Evolutionary conservation across 1,140 invertebrate genomes (phyloP).

Genomic region (Formica exsecta): DNA sequence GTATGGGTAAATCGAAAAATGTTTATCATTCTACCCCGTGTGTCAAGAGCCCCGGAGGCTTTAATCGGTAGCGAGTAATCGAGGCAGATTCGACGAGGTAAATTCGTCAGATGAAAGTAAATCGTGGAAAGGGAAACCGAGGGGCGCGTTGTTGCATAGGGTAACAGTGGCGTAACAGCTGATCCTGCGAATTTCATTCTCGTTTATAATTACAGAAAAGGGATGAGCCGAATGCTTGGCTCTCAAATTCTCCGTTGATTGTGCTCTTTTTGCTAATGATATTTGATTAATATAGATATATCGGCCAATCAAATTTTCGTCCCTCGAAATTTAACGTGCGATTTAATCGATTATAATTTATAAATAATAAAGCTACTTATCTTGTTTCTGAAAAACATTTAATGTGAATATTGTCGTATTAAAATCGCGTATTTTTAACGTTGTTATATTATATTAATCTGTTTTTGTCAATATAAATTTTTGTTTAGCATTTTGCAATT

Average conservation of each 20-base stretch:
- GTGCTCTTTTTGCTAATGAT: slow-evolving; percentile 50
- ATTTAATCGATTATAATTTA: neutral
- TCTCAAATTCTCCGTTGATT: slow-evolving; percentile 32
- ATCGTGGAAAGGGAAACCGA: slow-evolving; percentile 61
- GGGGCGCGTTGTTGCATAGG: slow-evolving; percentile 25
- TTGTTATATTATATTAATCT: neutral
- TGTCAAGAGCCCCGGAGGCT: slow-evolving; percentile 34
- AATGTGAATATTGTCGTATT: neutral
- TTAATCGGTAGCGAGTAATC: slow-evolving; percentile 66
- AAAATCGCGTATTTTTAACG: neutral
- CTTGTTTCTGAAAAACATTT: neutral
- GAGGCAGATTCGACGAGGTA: slow-evolving; percentile 62
- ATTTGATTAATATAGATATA: neutral
- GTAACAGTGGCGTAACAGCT: slow-evolving; percentile 42
- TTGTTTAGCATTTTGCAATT: neutral
- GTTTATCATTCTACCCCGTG: slow-evolving; percentile 55
- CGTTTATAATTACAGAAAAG: slow-evolving; percentile 47
- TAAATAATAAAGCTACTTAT: neutral
- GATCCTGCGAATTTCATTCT: slow-evolving; percentile 52
- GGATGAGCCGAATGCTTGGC: slow-evolving; percentile 1
- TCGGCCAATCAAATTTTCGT: neutral
- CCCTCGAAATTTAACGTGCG: neutral
- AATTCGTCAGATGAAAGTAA: slow-evolving; percentile 66
- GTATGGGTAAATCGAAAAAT: slow-evolving; percentile 20
- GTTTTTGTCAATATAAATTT: neutral